Base-by-base conservation (phyloP, 2,113 vertebrate genomes). In the Perognathus longimembris region DNA sequence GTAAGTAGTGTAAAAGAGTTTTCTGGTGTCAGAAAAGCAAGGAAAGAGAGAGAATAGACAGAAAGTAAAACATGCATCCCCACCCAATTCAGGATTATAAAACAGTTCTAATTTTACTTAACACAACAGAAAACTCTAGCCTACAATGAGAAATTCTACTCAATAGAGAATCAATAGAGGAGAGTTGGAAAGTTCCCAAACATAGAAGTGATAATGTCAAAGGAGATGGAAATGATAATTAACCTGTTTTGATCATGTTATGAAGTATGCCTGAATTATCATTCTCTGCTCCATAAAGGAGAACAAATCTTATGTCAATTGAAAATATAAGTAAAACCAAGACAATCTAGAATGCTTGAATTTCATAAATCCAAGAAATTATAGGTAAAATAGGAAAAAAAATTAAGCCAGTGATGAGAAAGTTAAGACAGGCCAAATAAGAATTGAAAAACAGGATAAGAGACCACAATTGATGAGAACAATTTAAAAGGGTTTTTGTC, bases 401-500 rank as follows among this genome's bases (percentile, higher is more conserved):
- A 84, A 40, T n/a, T 67, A 69, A 82, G 45, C 20, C 24, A 77
- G 24, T 5, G 11, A n/a, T 59, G 38, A 79, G 45, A 89, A 64
- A 71, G 38, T 54, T 28, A 83, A 93, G 54, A 86, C 30, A 85
- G 22, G 54, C 83, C 50, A 69, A 93, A 32, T 40, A 59, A 79
- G 26, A 85, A 32, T 42, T n/a, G 54, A 74, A 82, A 78, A 69
- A 24, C 18, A 82, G 36, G 38, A 85, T 78, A 85, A 79, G 91
- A 87, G 54, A 64, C 22, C 6, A 57, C 63, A 85, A 21, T 67
- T 22, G 30, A 73, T 45, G 57, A 88, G 12, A 36, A 26, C 38
- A 69, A 82, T 76, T 82, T 76, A 71, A 89, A 61, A 85, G 82
- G 28, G 20, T 22, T 93, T 82, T 89, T 87, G 57, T 89, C 85